Percentiles rank a stretch among this genome's conserved stretches.
Evolutionary conservation across 2,113 vertebrate species (phyloP).

Genomic region (Motacilla alba): DNA sequence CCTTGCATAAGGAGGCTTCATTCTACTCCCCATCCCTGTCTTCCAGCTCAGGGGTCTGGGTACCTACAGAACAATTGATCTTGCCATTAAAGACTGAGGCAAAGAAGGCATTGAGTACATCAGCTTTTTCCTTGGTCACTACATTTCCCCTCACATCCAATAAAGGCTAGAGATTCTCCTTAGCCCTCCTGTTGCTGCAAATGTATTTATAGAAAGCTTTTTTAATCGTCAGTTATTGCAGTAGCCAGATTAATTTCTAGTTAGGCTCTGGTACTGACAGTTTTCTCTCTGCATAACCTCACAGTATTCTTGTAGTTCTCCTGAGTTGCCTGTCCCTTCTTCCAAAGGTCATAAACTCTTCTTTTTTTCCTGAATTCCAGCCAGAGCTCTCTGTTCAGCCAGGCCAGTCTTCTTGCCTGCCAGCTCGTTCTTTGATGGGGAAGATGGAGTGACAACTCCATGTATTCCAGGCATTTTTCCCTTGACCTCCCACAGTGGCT

Average conservation of each 20-base stretch:
- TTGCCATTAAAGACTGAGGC: neutral
- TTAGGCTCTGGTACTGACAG: neutral
- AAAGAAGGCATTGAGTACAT: neutral
- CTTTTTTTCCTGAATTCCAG: neutral
- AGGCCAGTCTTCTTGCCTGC: neutral
- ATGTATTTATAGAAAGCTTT: neutral
- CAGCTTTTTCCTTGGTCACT: neutral
- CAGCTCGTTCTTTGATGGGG: neutral
- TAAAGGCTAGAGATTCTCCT: neutral
- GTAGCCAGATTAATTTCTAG: neutral
- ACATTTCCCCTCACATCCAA: neutral
- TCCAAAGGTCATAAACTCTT: neutral
- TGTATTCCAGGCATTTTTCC: constrained; percentile 18
- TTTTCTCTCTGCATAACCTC: neutral
- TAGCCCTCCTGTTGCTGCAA: neutral
- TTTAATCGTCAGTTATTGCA: neutral
- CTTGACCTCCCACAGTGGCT: constrained; percentile 32
- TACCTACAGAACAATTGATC: neutral
- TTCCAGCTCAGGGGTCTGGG: neutral
- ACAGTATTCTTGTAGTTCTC: neutral
- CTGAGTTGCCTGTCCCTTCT: neutral
- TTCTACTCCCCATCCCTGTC: neutral
- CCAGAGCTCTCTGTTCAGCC: neutral
- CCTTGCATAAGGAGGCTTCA: neutral
- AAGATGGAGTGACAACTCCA: constrained; percentile 8